Conservation (phyloP, 2,113 vertebrate species). For the Penelope pileata region DNA sequence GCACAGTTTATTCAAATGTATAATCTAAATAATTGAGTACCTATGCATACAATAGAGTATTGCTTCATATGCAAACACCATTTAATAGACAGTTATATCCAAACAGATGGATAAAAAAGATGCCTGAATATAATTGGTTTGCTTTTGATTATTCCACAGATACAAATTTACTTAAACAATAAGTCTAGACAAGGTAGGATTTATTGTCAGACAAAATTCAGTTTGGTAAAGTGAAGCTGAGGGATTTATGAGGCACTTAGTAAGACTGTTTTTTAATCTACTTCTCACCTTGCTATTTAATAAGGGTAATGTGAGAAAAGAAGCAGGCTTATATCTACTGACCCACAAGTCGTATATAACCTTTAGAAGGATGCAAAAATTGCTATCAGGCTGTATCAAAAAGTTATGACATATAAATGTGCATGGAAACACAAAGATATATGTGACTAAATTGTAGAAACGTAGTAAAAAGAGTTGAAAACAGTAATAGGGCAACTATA, state of each 20-base stretch:
- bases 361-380: background rate
- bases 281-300: slow-evolving; percentile 43
- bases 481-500: background rate
- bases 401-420: background rate
- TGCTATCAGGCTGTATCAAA: background rate
- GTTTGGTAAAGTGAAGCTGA: slow-evolving; percentile 46
- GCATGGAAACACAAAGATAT: background rate
- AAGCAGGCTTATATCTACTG: background rate
- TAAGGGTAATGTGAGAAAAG: background rate
- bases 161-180: slow-evolving; percentile 80
- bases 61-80: slow-evolving; percentile 80
- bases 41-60: slow-evolving; percentile 78
- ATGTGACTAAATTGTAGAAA: background rate
- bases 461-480: background rate
- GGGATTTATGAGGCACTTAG: slow-evolving; percentile 34
- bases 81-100: slow-evolving; percentile 82
- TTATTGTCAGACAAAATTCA: slow-evolving; percentile 69
- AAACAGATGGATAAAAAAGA: slow-evolving; percentile 80
- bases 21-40: slow-evolving; percentile 86
- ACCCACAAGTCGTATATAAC: background rate
- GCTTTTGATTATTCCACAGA: slow-evolving; percentile 82
- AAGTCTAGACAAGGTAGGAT: slow-evolving; percentile 65
- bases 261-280: slow-evolving; percentile 37
- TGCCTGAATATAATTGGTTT: slow-evolving; percentile 81
- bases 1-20: slow-evolving; percentile 81